These are phyloP conservation scores for Pelobates cultripes DNA, from an alignment of 2,797 vertebrate genomes.

Conservation along the genomic window DNA sequence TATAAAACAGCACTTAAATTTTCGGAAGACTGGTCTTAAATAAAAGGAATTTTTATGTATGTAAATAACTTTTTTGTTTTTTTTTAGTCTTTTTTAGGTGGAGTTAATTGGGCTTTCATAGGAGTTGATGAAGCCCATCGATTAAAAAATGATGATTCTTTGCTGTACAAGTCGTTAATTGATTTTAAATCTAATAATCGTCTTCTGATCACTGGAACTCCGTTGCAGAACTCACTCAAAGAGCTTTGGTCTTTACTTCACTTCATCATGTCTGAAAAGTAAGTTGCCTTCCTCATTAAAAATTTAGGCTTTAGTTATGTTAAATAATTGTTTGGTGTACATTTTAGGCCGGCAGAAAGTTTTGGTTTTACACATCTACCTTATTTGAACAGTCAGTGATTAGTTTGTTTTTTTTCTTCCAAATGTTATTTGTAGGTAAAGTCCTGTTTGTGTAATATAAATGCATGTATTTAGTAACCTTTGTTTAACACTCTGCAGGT, in stretches of 20 bases:
- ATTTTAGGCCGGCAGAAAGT: too few relatives aligned
- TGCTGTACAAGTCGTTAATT: slow-evolving; percentile 97
- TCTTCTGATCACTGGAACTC: slow-evolving; percentile 97
- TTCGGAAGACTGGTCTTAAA: too few relatives aligned
- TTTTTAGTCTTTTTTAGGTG: slow-evolving; percentile 89
- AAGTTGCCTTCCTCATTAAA: slow-evolving; percentile 61
- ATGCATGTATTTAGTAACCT: too few relatives aligned
- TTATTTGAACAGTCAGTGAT: too few relatives aligned
- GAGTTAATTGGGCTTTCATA: slow-evolving; percentile 92
- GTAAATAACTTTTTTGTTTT: background rate
- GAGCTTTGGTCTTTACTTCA: slow-evolving; percentile 97
- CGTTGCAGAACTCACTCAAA: slow-evolving; percentile 96
- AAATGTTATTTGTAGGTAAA: too few relatives aligned
- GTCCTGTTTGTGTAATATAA: too few relatives aligned
- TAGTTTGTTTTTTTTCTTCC: too few relatives aligned
- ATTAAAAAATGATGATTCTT: slow-evolving; percentile 96
- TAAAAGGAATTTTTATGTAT: too few relatives aligned
- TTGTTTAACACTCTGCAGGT: slow-evolving; percentile 71
- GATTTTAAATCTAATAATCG: slow-evolving; percentile 97
- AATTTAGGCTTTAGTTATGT: too few relatives aligned
- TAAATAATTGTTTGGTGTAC: too few relatives aligned
- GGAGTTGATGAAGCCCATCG: slow-evolving; percentile 98
- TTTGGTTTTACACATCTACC: too few relatives aligned
- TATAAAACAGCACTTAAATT: too few relatives aligned
- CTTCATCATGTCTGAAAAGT: slow-evolving; percentile 99